Evolutionary conservation across 2,113 vertebrate genomes (phyloP).

Genomic region (Cebus imitator): DNA sequence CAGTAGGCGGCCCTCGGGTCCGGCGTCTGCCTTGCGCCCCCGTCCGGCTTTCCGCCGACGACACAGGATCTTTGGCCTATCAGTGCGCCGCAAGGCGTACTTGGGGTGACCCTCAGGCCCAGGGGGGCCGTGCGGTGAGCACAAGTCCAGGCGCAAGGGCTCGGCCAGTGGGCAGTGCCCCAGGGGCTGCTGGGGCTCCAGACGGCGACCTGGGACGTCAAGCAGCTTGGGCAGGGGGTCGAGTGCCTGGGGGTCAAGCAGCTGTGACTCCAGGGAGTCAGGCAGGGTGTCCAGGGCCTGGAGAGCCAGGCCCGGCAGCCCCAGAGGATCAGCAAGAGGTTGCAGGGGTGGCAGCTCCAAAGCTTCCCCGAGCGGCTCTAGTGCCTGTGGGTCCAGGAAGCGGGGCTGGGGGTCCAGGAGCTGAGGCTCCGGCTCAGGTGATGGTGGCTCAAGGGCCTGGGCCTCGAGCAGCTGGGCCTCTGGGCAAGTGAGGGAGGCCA

Average conservation of each 20-base stretch:
- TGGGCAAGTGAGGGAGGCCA: constrained; percentile 86
- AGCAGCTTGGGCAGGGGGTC: constrained; percentile 84
- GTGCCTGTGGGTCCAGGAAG: constrained; percentile 83
- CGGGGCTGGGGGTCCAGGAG: constrained; percentile 80
- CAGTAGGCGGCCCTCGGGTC: constrained; percentile 78
- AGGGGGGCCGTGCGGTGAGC: constrained; percentile 80
- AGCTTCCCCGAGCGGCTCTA: constrained; percentile 85
- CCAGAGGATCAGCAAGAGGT: constrained; percentile 82
- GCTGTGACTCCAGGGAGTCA: constrained; percentile 80
- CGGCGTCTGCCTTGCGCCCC: constrained; percentile 77
- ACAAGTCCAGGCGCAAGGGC: constrained; percentile 80
- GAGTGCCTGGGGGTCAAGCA: constrained; percentile 84
- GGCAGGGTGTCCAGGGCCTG: constrained; percentile 82
- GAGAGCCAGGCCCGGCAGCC: constrained; percentile 76
- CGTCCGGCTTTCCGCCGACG: constrained; percentile 89
- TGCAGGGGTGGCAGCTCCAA: constrained; percentile 85
- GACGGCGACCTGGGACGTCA: constrained; percentile 73
- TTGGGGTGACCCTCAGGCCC: constrained; percentile 88
- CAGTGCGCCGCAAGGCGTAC: constrained; percentile 95
- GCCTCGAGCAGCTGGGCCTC: constrained; percentile 85
- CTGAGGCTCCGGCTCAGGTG: constrained; percentile 82
- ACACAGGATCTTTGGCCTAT: constrained; percentile 95
- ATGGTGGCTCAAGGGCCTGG: constrained; percentile 82
- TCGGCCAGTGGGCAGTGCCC: constrained; percentile 80
- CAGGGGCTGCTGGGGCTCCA: constrained; percentile 81